Conservation (phyloP, 1,140 invertebrate species). For the Eumeta japonica region DNA sequence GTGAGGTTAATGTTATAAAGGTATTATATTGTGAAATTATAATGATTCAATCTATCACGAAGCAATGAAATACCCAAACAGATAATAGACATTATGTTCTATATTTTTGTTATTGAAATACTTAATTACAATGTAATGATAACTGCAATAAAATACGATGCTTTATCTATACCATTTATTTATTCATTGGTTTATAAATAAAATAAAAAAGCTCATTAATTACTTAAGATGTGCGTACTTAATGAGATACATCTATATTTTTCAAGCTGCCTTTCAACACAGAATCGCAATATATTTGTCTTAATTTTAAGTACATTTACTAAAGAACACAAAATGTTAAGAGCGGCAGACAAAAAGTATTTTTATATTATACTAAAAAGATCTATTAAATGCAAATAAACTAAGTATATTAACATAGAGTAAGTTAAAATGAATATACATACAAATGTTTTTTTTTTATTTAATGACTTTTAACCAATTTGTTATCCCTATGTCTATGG, state of each 20-base stretch:
- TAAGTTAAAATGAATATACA: conserved; percentile 54
- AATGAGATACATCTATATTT: conserved; percentile 31
- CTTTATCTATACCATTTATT: conserved; percentile 47
- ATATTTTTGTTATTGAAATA: too few species aligned
- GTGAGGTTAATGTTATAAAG: too few species aligned
- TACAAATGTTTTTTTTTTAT: conserved; percentile 48
- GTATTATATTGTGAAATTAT: too few species aligned
- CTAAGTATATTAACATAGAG: conserved; percentile 43
- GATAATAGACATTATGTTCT: too few species aligned
- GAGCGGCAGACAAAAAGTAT: conserved; percentile 41
- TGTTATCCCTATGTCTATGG: conserved; percentile 53
- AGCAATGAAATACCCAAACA: too few species aligned
- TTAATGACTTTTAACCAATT: conserved; percentile 44
- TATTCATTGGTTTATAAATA: conserved; percentile 40
- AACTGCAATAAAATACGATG: conserved; percentile 19
- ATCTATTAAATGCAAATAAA: conserved; percentile 56
- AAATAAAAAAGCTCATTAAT: conserved; percentile 32
- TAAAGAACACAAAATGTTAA: conserved; percentile 24
- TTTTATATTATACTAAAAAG: conserved; percentile 38
- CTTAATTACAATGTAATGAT: too few species aligned
- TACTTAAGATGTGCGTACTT: conserved; percentile 46
- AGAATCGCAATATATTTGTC: not conserved
- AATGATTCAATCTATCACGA: too few species aligned
- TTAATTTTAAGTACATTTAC: conserved; percentile 39
- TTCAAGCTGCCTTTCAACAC: conserved; percentile 11